Evolutionary conservation across 2,888 invertebrate genomes (phyloP).

Genomic region (Lasioglossum calceatum): DNA sequence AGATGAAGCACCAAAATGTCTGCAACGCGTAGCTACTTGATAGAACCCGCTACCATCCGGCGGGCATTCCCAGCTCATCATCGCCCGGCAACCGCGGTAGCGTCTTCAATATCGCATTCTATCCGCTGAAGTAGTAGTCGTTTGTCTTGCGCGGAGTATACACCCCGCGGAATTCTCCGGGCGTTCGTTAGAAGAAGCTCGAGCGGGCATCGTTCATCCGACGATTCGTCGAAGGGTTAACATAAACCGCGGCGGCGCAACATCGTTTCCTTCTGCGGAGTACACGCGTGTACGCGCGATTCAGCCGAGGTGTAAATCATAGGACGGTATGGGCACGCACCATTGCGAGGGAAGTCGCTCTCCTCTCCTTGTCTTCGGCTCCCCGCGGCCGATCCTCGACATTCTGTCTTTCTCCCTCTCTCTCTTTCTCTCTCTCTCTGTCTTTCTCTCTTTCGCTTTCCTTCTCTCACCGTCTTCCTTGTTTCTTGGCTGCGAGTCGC

Average conservation of each 20-base stretch:
- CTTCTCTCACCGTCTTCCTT: conserved; percentile 13
- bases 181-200: conserved; percentile 31
- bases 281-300: conserved; percentile 54
- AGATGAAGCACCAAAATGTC: background rate
- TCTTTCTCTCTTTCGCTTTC: background rate
- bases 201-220: conserved; percentile 30
- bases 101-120: conserved; percentile 14
- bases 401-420: background rate
- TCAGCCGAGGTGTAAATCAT: conserved; percentile 71
- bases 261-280: conserved; percentile 41
- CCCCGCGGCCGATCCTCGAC: background rate
- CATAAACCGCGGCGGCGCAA: conserved; percentile 37
- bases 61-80: conserved; percentile 6
- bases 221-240: conserved; percentile 53
- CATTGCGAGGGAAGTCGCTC: conserved; percentile 51
- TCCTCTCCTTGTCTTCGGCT: conserved; percentile 27
- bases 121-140: conserved; percentile 12
- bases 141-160: conserved; percentile 22
- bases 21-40: background rate
- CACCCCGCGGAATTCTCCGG: conserved; percentile 28
- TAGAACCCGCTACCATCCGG: background rate
- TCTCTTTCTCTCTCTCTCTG: background rate
- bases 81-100: conserved; percentile 14
- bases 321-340: conserved; percentile 44
- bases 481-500: conserved; percentile 29